Conservation (phyloP, 2,113 vertebrate genomes). For the Heloderma charlesbogerti region DNA sequence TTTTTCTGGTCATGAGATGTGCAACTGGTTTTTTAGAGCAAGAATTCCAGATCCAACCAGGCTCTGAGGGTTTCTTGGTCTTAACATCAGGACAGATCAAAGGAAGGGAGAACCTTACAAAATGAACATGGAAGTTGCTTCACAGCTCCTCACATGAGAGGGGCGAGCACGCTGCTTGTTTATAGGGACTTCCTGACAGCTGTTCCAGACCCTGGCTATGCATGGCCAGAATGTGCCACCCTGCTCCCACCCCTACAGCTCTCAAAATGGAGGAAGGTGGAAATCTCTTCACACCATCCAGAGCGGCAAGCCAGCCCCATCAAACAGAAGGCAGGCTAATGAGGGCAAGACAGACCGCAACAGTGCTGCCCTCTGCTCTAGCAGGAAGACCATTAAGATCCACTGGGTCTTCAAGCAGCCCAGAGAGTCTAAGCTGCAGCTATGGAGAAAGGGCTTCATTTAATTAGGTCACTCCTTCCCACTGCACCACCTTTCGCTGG, state of each 20-base stretch:
- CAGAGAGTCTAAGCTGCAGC: neutral
- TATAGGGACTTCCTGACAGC: neutral
- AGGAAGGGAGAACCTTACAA: neutral
- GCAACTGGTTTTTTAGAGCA: neutral
- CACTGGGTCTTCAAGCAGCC: neutral
- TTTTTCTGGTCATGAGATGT: no score
- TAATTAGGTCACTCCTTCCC: slow-evolving; percentile 25
- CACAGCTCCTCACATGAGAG: no score
- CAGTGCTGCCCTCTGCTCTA: neutral
- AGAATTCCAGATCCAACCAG: neutral
- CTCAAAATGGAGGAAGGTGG: neutral
- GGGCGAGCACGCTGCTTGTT: neutral
- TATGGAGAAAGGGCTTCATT: neutral
- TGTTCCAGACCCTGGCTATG: neutral
- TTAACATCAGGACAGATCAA: neutral
- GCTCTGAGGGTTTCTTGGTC: no score
- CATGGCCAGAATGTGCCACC: neutral
- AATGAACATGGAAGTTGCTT: no score
- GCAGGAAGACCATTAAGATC: neutral
- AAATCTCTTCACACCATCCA: neutral
- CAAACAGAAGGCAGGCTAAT: neutral
- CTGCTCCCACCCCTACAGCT: neutral
- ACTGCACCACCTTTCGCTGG: neutral
- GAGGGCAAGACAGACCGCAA: neutral
- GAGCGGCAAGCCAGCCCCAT: neutral